phyloP scores from a whole-genome alignment of 2,113 vertebrate species.

The Atlantisia rogersi region DNA sequence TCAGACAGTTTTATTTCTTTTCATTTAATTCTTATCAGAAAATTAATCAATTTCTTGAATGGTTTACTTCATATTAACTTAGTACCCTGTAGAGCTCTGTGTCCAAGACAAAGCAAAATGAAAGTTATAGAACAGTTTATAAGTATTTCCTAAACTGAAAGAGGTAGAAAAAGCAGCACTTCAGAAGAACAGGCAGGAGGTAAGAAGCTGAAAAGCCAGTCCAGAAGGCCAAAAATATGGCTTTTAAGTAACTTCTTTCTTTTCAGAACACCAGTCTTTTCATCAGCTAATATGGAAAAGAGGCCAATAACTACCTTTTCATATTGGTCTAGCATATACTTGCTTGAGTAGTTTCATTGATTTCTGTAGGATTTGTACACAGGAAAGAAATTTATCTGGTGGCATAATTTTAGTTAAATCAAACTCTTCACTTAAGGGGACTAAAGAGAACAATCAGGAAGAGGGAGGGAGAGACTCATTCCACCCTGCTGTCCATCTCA shows the following conservation, averaged over 20 bases:
- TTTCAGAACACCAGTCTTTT: background rate
- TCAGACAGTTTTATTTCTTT: background rate
- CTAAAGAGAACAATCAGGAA: background rate
- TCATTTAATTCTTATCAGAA: conserved; percentile 1
- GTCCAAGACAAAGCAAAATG: conserved; percentile 37
- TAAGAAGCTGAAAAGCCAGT: background rate
- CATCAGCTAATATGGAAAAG: background rate
- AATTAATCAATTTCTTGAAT: background rate
- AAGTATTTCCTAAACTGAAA: background rate
- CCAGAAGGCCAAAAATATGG: background rate
- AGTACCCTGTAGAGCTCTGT: background rate
- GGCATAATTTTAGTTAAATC: background rate
- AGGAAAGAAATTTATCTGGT: background rate
- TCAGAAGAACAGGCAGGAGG: background rate
- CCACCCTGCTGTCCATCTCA: background rate
- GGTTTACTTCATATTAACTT: conserved; percentile 31
- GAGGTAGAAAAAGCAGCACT: background rate
- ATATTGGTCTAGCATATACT: background rate
- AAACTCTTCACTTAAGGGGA: background rate
- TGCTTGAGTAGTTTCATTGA: background rate
- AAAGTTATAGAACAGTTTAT: background rate
- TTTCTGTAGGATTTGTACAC: background rate
- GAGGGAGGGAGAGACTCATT: background rate
- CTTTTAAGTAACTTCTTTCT: background rate
- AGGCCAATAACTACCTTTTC: background rate